Evolutionary conservation across 2,113 vertebrate species (phyloP).

Genomic region (Ursus arctos): DNA sequence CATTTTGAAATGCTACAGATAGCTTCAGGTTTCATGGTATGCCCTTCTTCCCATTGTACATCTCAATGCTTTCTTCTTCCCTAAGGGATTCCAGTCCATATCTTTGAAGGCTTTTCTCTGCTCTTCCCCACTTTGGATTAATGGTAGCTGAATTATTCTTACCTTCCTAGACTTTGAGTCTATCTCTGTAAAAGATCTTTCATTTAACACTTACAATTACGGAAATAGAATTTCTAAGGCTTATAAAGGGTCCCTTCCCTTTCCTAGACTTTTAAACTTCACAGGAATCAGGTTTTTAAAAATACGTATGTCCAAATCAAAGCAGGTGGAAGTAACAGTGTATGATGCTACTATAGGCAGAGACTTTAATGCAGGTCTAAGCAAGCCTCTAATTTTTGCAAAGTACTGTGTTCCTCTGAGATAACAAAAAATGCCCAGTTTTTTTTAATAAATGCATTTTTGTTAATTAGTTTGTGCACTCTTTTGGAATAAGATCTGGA

Average conservation of each 20-base stretch:
- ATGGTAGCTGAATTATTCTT: not conserved
- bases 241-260: not conserved
- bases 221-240: not conserved
- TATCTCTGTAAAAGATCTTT: not conserved
- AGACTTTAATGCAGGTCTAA: not conserved
- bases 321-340: not conserved
- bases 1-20: not conserved
- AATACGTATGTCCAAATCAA: not conserved
- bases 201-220: not conserved
- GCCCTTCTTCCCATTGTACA: not conserved
- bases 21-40: not conserved
- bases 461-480: conserved; percentile 34
- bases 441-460: not conserved
- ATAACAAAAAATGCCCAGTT: not conserved
- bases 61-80: not conserved
- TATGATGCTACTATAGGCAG: not conserved
- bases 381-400: not conserved
- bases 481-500: conserved; percentile 37
- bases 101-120: not conserved
- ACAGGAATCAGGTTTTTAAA: not conserved
- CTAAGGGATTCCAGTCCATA: not conserved
- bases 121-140: not conserved
- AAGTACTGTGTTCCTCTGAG: not conserved
- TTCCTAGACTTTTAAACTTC: not conserved
- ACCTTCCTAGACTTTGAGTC: not conserved